A percentile compares a stretch with the other conserved stretches of the same genome.
phyloP scores from a whole-genome alignment of 2,113 vertebrate species.

The Prinia subflava region DNA sequence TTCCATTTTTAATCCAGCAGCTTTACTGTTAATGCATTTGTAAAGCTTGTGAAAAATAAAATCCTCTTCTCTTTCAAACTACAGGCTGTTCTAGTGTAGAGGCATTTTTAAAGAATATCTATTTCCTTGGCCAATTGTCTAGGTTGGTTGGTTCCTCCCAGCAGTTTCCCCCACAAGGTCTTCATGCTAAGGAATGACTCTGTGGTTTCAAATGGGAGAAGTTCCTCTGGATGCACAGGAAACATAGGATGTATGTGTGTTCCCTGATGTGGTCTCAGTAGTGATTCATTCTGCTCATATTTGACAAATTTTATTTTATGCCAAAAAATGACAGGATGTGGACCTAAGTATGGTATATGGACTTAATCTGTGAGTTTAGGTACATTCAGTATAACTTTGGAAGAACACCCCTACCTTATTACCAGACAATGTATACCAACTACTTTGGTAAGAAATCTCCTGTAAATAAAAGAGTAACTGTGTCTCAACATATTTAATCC shows the following conservation, averaged over 20 bases:
- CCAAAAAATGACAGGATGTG: background rate
- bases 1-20: background rate
- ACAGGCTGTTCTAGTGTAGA: background rate
- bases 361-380: background rate
- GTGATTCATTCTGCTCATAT: background rate
- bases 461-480: background rate
- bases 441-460: background rate
- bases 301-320: background rate
- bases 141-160: rapidly evolving
- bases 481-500: background rate
- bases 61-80: background rate
- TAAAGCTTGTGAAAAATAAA: background rate
- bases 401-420: background rate
- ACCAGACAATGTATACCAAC: background rate
- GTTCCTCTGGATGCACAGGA: background rate
- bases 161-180: background rate
- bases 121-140: background rate
- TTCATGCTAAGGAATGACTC: background rate
- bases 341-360: background rate
- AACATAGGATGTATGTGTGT: background rate
- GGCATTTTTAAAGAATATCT: background rate
- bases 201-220: rapidly evolving
- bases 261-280: background rate
- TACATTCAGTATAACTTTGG: background rate
- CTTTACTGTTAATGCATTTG: background rate